Percentiles rank a stretch among this genome's conserved stretches.
Conservation (phyloP, 2,888 invertebrate species). For the Trichopria drosophilae region DNA sequence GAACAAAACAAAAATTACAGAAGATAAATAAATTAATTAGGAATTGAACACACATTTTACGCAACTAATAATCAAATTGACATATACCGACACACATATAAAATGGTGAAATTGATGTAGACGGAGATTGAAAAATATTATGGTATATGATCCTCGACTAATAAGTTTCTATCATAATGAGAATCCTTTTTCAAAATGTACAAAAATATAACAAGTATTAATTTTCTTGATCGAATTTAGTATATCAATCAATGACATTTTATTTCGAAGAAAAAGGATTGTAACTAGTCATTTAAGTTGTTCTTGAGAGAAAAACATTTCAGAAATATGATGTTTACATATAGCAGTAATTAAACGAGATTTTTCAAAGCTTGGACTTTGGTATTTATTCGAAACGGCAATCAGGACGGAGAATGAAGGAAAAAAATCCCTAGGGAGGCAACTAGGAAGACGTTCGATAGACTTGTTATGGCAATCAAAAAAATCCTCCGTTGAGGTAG, state of each 20-base stretch:
- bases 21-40: neutral
- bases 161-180: too few relatives aligned
- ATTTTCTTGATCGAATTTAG: neutral
- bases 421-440: slow-evolving; percentile 22
- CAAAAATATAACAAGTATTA: neutral
- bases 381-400: too few relatives aligned
- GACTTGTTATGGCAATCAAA: slow-evolving; percentile 12
- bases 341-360: too few relatives aligned
- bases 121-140: too few relatives aligned
- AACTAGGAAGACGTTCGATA: slow-evolving; percentile 18
- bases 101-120: too few relatives aligned
- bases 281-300: slow-evolving; percentile 2
- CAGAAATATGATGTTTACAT: too few relatives aligned
- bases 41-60: neutral
- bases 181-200: too few relatives aligned
- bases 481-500: slow-evolving; percentile 19
- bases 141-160: too few relatives aligned
- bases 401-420: too few relatives aligned
- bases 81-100: too few relatives aligned
- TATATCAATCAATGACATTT: neutral
- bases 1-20: neutral
- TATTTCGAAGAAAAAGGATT: neutral
- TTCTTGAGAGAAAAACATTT: neutral
- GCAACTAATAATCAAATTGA: too few relatives aligned
- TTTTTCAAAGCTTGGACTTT: too few relatives aligned